Evolutionary conservation across 2,797 vertebrate species (phyloP).

Genomic region (Rhinichthys osculus): DNA sequence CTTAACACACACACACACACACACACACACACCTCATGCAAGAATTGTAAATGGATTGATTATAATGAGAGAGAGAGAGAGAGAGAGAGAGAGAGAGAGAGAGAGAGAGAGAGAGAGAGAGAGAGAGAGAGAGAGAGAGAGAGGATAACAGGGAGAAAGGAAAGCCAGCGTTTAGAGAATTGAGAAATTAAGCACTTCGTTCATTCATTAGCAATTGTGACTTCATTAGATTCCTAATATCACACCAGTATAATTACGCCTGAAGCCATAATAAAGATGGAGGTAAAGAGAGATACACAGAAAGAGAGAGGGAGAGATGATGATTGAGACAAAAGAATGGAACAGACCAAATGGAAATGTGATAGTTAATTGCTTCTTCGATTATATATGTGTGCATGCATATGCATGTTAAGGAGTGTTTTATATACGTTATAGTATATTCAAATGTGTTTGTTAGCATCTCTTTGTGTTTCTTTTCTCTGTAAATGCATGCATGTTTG

Average conservation of each 20-base stretch:
- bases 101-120: conserved; percentile 16
- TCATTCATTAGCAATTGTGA: conserved; percentile 47
- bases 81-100: conserved; percentile 29
- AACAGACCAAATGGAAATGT: conserved; percentile 28
- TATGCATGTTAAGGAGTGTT: background rate
- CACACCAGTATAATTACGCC: conserved; percentile 40
- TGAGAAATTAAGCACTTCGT: conserved; percentile 27
- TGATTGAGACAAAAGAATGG: conserved; percentile 41
- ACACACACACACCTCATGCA: conserved; percentile 5
- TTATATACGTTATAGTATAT: background rate
- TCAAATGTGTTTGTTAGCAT: background rate
- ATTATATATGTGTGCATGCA: conserved; percentile 8
- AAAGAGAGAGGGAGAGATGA: conserved; percentile 25
- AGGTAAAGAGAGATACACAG: conserved; percentile 41
- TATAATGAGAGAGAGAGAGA: conserved; percentile 31
- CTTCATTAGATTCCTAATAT: conserved; percentile 48
- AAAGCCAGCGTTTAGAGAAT: conserved; percentile 34
- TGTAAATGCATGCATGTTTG: background rate
- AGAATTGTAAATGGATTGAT: conserved; percentile 9
- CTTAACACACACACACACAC: conserved; percentile 14
- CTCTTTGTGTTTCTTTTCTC: background rate
- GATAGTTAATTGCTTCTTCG: conserved; percentile 10
- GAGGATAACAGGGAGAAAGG: conserved; percentile 28
- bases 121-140: conserved; percentile 15
- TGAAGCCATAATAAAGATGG: conserved; percentile 34